A percentile compares a stretch with the other conserved stretches of the same genome.
These are phyloP conservation scores for Rhabdornis inornatus DNA, from an alignment of 2,113 vertebrate species.

Conservation along the genomic window DNA sequence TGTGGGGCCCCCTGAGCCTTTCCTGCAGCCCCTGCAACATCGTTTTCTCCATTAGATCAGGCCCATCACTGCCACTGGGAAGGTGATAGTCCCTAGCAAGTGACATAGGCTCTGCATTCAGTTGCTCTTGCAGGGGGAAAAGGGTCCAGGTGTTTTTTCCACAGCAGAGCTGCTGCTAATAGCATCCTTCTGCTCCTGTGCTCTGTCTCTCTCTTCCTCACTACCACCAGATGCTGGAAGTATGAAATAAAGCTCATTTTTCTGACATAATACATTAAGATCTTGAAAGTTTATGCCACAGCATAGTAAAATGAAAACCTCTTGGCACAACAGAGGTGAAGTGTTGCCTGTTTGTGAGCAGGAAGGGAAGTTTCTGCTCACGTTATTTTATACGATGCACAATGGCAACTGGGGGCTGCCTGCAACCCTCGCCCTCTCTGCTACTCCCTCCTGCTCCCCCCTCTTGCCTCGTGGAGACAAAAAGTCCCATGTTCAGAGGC, in stretches of 20 bases:
- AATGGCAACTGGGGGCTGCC: not conserved
- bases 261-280: not conserved
- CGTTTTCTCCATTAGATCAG: slow-evolving; percentile 70
- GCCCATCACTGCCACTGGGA: slow-evolving; percentile 59
- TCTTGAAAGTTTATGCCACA: not conserved
- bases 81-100: slow-evolving; percentile 63
- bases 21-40: not conserved
- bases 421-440: not conserved
- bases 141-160: not conserved
- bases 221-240: not conserved
- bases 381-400: rapidly evolving
- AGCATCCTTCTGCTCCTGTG: not conserved
- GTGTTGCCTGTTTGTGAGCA: not conserved
- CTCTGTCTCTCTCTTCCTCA: not conserved
- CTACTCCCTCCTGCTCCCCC: not conserved
- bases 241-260: slow-evolving; percentile 24
- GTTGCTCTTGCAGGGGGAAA: slow-evolving; percentile 40
- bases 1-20: rapidly evolving
- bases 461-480: rapidly evolving
- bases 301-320: not conserved
- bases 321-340: not conserved
- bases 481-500: not conserved
- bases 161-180: not conserved
- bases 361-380: not conserved
- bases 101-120: slow-evolving; percentile 74